phyloP scores from a whole-genome alignment of 2,797 vertebrate species.

The Tapirus indicus region DNA sequence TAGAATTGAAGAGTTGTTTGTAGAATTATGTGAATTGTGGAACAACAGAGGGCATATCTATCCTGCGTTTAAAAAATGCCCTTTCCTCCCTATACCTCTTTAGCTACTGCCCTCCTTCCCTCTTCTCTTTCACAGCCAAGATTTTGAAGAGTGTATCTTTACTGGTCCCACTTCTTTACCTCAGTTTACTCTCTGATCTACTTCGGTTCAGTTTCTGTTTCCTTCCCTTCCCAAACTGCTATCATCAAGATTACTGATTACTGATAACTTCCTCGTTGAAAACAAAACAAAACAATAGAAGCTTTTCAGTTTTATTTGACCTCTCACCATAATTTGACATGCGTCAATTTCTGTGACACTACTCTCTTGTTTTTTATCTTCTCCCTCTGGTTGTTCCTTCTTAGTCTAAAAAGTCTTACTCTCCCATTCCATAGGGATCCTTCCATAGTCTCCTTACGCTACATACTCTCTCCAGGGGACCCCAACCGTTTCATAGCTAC shows the following conservation, averaged over 20 bases:
- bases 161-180: neutral
- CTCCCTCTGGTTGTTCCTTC: neutral
- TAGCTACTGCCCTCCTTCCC: neutral
- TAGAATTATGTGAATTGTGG: neutral
- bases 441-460: neutral
- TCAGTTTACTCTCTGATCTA: neutral
- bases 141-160: neutral
- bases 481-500: neutral
- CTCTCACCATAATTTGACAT: neutral
- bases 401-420: neutral
- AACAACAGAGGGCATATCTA: neutral
- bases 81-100: neutral
- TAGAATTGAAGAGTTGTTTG: constrained; percentile 6
- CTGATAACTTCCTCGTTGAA: constrained; percentile 14
- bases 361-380: neutral
- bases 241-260: neutral
- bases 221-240: neutral
- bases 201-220: neutral
- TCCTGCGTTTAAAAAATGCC: neutral
- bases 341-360: neutral
- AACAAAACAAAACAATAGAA: neutral
- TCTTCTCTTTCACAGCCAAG: constrained; percentile 25
- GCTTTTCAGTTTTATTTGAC: constrained; percentile 44
- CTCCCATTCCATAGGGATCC: neutral
- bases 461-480: neutral